Base-by-base conservation (phyloP, 2,113 vertebrate genomes). In the Lepisosteus oculatus region DNA sequence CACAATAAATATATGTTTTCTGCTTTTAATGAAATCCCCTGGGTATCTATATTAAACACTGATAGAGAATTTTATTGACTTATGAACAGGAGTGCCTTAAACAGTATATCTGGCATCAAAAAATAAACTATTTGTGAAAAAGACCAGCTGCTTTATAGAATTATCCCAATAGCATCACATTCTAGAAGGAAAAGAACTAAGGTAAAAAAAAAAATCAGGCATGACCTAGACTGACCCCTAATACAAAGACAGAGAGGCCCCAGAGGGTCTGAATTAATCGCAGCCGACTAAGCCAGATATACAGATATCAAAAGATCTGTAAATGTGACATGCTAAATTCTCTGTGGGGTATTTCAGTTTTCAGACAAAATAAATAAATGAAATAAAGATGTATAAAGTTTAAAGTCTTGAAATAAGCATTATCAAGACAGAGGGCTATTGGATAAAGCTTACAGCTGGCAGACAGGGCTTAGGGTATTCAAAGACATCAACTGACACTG, bases 121-220 rank as follows among this genome's bases (percentile, higher is more conserved):
- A 29, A 29, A 29, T 29, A 29, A 29, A 29, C 9, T 51, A 5
- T 51, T 6, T 51, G 84, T 84, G 85, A 91, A 88, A 83, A 88
- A 85, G 85, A 85, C 81, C 88, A 90, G 87, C 88, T 90, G 91
- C 88, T 90, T 82, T 77, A 82, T 84, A 85, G 84, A 90, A 90
- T 90, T 88, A 90, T 85, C 85, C 82, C 78, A 72, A 79, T 78
- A 77, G 81, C 84, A 86, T 85, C 75, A 80, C 85, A 87, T 88
- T 86, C 84, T 85, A 88, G 80, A 86, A 43, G 78, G 69, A 71
- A 63, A 69, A 63, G 70, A 51, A 57, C 59, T 68, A 81, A 83
- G 73, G 71, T 51, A 79, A 85, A 66, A 80, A 70, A 73, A 70
- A 77, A 75, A 88, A 84, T 83, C 84, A 85, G 84, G 66, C 80